Evolutionary conservation across 2,797 vertebrate species (phyloP).

Genomic region (Lindbergichthys nudifrons): DNA sequence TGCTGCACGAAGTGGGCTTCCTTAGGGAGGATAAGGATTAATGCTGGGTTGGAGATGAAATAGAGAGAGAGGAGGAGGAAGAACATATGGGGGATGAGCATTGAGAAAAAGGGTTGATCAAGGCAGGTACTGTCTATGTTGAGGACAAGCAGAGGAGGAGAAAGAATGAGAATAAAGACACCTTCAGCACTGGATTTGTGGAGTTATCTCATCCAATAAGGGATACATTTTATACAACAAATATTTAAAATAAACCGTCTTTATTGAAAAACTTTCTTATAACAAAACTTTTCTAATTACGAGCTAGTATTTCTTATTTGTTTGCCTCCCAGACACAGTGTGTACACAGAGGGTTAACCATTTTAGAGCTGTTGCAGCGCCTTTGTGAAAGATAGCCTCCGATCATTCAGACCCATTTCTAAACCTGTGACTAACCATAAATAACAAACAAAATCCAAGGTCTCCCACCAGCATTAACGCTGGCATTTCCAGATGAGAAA

Average conservation of each 20-base stretch:
- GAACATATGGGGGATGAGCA: slow-evolving; percentile 49
- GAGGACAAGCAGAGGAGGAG: slow-evolving; percentile 40
- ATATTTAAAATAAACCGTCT: background rate
- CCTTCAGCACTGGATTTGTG: slow-evolving; percentile 45
- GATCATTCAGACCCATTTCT: slow-evolving; percentile 82
- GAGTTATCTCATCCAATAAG: slow-evolving; percentile 41
- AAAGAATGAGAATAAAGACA: slow-evolving; percentile 17
- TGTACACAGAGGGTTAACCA: slow-evolving; percentile 60
- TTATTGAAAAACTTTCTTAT: slow-evolving; percentile 16
- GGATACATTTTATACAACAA: slow-evolving; percentile 10
- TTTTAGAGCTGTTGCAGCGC: slow-evolving; percentile 57
- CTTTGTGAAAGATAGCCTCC: slow-evolving; percentile 73
- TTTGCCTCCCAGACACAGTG: slow-evolving; percentile 7
- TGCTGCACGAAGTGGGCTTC: slow-evolving; percentile 76
- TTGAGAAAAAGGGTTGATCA: slow-evolving; percentile 52
- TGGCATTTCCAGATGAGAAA: slow-evolving; percentile 80
- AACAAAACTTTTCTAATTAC: background rate
- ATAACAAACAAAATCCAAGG: slow-evolving; percentile 88
- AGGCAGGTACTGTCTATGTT: slow-evolving; percentile 31
- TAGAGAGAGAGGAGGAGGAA: slow-evolving; percentile 41
- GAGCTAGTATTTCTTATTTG: background rate
- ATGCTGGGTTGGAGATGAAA: slow-evolving; percentile 65
- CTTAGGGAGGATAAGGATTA: slow-evolving; percentile 77
- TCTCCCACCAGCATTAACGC: slow-evolving; percentile 73
- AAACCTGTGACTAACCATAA: slow-evolving; percentile 85